phyloP scores from a whole-genome alignment of 2,113 vertebrate genomes.

The Macrotus californicus region DNA sequence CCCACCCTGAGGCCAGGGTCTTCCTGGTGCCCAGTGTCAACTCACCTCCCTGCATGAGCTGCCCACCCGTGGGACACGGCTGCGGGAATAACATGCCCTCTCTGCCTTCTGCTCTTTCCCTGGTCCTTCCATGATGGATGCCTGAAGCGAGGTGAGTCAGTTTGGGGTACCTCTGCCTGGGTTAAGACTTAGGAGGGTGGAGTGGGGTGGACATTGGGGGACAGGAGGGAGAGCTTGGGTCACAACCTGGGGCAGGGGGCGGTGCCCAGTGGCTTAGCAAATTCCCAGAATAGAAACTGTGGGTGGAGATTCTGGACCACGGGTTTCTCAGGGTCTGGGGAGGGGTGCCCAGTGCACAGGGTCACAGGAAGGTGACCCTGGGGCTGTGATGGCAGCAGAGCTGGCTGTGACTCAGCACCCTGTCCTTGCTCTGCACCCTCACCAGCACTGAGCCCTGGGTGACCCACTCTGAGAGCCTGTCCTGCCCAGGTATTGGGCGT shows the following conservation, averaged over 20 bases:
- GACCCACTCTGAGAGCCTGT: neutral
- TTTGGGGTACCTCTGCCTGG: neutral
- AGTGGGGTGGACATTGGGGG: neutral
- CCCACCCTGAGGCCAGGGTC: neutral
- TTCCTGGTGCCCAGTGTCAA: fast-evolving
- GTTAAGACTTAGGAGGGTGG: neutral
- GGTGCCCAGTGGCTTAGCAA: neutral
- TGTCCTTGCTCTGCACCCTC: neutral
- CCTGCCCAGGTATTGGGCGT: neutral
- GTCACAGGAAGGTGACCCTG: no score
- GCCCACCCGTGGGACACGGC: no score
- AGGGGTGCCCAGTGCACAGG: neutral
- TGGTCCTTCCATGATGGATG: neutral
- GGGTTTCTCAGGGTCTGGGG: neutral
- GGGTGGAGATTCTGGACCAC: neutral
- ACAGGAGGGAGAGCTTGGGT: neutral
- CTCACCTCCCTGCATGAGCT: fast-evolving
- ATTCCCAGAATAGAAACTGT: neutral
- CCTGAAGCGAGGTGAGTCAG: constrained; percentile 79
- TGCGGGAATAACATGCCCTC: fast-evolving
- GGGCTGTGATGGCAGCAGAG: neutral
- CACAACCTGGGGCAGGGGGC: neutral
- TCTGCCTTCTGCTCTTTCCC: constrained; percentile 31
- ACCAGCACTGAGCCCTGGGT: neutral
- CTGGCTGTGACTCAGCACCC: neutral